phyloP scores from a whole-genome alignment of 2,797 vertebrate genomes.

The Nyctalus aviator region DNA sequence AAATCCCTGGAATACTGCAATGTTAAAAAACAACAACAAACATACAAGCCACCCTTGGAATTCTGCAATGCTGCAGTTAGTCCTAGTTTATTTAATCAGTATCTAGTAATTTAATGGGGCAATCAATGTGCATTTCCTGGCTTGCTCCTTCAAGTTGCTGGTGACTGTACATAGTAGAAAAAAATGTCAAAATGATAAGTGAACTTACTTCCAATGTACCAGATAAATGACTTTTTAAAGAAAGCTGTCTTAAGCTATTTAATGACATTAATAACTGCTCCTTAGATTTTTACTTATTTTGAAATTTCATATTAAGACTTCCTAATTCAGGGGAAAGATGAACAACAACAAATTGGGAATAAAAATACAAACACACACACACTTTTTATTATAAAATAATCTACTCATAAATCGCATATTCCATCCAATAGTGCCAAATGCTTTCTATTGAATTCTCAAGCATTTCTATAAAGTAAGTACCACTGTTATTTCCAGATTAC shows the following conservation, averaged over 20 bases:
- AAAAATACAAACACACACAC: neutral
- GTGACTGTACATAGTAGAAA: neutral
- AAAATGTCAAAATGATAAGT: neutral
- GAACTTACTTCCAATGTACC: neutral
- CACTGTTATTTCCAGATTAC: neutral
- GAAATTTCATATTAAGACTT: slow-evolving; percentile 1
- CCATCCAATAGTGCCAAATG: neutral
- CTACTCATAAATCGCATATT: neutral
- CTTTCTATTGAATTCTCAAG: slow-evolving; percentile 11
- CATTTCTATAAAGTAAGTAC: neutral
- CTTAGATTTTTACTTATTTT: slow-evolving; percentile 24
- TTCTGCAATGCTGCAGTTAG: neutral
- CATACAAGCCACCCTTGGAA: neutral
- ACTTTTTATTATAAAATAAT: slow-evolving; percentile 1
- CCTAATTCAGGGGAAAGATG: slow-evolving; percentile 36
- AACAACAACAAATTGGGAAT: neutral
- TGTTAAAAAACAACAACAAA: neutral
- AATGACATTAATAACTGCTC: neutral
- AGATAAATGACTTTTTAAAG: neutral
- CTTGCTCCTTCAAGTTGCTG: neutral
- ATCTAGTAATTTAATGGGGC: neutral
- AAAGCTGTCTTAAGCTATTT: neutral
- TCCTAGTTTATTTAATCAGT: slow-evolving; percentile 37
- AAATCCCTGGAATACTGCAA: neutral
- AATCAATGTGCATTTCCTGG: neutral